These are phyloP conservation scores for Pristionchus japonicus DNA, from an alignment of 2,888 invertebrate genomes.

Conservation along the genomic window DNA sequence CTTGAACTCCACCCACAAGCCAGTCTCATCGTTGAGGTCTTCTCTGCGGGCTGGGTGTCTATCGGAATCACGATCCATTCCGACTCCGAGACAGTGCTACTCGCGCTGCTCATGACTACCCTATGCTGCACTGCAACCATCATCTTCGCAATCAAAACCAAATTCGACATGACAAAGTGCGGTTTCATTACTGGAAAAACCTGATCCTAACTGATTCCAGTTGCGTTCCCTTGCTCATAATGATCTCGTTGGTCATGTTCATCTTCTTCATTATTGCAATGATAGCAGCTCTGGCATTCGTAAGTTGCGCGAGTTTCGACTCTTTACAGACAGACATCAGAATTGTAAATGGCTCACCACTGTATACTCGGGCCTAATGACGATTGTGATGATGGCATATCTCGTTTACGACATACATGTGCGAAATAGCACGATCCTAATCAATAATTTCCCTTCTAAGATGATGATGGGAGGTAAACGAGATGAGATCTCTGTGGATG, in stretches of 20 bases:
- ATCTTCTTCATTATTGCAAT: neutral
- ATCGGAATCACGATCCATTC: neutral
- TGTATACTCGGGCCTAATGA: neutral
- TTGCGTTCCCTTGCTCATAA: neutral
- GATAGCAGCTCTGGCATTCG: neutral
- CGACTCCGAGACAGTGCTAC: neutral
- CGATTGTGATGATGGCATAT: slow-evolving; percentile 16
- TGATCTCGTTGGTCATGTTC: neutral
- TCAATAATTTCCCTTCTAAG: neutral
- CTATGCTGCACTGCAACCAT: neutral
- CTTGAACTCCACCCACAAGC: neutral
- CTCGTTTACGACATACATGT: slow-evolving; percentile 26
- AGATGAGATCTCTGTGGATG: neutral
- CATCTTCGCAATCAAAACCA: slow-evolving; percentile 25
- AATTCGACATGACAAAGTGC: slow-evolving; percentile 7
- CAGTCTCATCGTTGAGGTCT: neutral
- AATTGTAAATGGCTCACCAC: neutral
- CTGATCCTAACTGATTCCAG: neutral
- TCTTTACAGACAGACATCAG: neutral
- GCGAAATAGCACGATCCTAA: neutral
- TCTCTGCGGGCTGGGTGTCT: neutral
- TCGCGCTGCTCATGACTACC: slow-evolving; percentile 3
- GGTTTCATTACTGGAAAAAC: neutral
- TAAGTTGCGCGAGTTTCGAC: neutral
- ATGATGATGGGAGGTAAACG: slow-evolving; percentile 17